phyloP scores from a whole-genome alignment of 2,888 invertebrate species.

The Phaedon cochleariae region DNA sequence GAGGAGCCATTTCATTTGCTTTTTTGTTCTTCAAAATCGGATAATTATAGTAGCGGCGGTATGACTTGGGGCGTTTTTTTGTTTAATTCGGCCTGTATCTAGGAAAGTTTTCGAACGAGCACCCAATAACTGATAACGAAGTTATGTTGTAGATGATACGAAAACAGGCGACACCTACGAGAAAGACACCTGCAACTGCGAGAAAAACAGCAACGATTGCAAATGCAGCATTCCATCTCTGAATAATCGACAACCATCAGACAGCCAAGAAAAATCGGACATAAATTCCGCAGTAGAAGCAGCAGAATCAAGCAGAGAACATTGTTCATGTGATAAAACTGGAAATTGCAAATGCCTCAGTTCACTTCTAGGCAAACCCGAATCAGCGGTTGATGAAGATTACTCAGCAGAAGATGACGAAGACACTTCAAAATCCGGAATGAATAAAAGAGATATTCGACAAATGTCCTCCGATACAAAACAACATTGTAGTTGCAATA shows the following conservation, averaged over 20 bases:
- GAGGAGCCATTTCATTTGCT: too few species aligned
- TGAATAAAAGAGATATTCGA: neutral
- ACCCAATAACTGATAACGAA: neutral
- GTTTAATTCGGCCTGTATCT: too few species aligned
- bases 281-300: neutral
- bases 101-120: neutral
- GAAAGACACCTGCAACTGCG: constrained; percentile 31
- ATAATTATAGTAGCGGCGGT: too few species aligned
- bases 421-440: constrained; percentile 10
- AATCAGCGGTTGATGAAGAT: neutral
- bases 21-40: too few species aligned
- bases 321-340: constrained; percentile 9
- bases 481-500: neutral
- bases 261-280: neutral
- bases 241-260: constrained; percentile 3
- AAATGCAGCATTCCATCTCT: constrained; percentile 33
- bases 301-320: constrained; percentile 7
- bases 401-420: neutral
- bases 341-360: constrained; percentile 21
- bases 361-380: neutral
- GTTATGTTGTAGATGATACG: neutral
- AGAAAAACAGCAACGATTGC: constrained; percentile 35
- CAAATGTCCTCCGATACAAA: neutral
- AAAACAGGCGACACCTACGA: constrained; percentile 5
- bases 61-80: too few species aligned